A percentile compares a stretch with the other conserved stretches of the same genome.
These are phyloP conservation scores for Nemotelus pantherinus DNA, from an alignment of 2,888 invertebrate genomes.

Conservation along the genomic window DNA sequence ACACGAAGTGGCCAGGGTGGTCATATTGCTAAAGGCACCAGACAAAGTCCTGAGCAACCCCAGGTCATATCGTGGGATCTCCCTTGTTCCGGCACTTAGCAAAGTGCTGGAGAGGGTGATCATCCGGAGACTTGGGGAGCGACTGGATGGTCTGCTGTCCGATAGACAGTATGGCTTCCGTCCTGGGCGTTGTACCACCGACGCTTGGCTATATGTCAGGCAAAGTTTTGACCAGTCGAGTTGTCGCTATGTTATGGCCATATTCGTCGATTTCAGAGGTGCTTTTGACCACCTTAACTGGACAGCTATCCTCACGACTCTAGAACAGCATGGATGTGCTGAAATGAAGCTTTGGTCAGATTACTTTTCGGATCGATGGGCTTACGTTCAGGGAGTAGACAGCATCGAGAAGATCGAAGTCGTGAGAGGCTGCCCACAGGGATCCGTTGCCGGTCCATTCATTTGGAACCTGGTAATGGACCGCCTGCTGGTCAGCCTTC, in stretches of 20 bases:
- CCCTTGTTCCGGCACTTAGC: not conserved
- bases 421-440: not conserved
- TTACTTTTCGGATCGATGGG: not conserved
- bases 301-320: not conserved
- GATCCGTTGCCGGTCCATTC: constrained; percentile 18
- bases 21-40: not conserved
- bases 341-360: constrained; percentile 19
- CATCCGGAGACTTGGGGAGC: not conserved
- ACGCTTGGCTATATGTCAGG: not conserved
- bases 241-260: not conserved
- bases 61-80: constrained; percentile 10
- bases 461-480: constrained; percentile 24
- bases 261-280: not conserved
- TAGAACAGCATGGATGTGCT: not conserved
- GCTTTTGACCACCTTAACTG: not conserved
- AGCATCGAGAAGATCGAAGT: not conserved
- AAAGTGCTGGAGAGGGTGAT: constrained; percentile 10
- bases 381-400: not conserved
- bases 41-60: not conserved
- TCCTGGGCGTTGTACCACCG: not conserved
- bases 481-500: not conserved
- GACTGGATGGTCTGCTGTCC: not conserved
- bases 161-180: constrained; percentile 10
- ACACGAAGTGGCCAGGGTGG: not conserved
- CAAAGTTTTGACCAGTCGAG: not conserved